phyloP scores from a whole-genome alignment of 2,888 invertebrate genomes.

The Dusona sp. region DNA sequence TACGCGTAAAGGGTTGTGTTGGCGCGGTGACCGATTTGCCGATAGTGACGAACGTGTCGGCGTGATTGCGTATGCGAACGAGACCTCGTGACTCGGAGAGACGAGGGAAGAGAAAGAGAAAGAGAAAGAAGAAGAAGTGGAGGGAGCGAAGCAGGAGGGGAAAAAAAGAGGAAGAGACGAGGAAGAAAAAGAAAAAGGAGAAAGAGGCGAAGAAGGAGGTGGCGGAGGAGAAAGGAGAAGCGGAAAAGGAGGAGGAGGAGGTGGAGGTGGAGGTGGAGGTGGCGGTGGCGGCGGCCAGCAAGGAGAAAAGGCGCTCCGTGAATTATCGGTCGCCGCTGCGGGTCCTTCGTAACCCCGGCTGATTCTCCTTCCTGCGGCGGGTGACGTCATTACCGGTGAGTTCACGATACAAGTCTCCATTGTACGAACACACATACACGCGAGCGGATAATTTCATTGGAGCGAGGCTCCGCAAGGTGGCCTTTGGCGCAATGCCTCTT shows the following conservation, averaged over 20 bases:
- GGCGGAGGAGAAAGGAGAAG: conserved; percentile 32
- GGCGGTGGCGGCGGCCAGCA: conserved; percentile 34
- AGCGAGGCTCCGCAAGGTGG: conserved; percentile 17
- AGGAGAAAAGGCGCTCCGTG: conserved; percentile 68
- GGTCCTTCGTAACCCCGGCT: conserved; percentile 75
- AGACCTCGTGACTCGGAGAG: conserved; percentile 69
- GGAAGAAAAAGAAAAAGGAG: conserved; percentile 48
- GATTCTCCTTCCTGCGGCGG: conserved; percentile 79
- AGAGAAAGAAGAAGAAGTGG: conserved; percentile 2
- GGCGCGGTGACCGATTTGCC: conserved; percentile 57
- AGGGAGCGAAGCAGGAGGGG: conserved; percentile 52
- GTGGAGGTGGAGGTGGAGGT: conserved; percentile 46
- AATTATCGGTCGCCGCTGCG: conserved; percentile 75
- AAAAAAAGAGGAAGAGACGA: conserved; percentile 57
- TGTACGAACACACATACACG: background rate
- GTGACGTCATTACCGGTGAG: conserved; percentile 83
- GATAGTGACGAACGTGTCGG: conserved; percentile 48
- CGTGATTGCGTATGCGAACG: conserved; percentile 66
- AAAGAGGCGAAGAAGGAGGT: background rate
- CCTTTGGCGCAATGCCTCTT: conserved; percentile 1
- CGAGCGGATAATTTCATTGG: background rate
- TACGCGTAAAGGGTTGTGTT: conserved; percentile 61
- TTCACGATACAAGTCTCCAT: conserved; percentile 51
- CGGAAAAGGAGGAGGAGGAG: conserved; percentile 35
- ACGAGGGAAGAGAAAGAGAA: conserved; percentile 65